These are phyloP conservation scores for Listronotus bonariensis DNA, from an alignment of 1,140 invertebrate genomes.

Conservation along the genomic window DNA sequence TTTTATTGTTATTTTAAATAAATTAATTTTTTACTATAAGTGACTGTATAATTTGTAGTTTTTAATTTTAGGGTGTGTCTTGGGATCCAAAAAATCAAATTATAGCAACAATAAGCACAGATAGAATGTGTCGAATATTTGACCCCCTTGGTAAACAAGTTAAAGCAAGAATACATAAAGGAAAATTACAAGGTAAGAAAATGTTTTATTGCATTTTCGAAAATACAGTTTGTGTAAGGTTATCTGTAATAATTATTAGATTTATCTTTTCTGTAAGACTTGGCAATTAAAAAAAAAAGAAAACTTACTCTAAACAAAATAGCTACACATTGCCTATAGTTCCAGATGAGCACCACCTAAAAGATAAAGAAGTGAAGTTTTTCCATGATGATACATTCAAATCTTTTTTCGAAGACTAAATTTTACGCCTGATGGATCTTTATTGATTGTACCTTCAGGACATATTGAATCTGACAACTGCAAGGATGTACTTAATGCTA, in stretches of 20 bases:
- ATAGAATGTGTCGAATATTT: constrained; percentile 67
- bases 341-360: constrained; percentile 61
- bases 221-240: too few species aligned
- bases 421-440: constrained; percentile 87
- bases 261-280: too few species aligned
- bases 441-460: constrained; percentile 85
- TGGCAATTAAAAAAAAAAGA: too few species aligned
- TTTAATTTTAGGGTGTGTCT: constrained; percentile 45
- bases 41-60: background rate
- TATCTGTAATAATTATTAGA: too few species aligned
- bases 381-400: constrained; percentile 95
- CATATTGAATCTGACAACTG: constrained; percentile 69
- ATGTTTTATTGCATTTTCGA: background rate
- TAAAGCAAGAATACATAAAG: constrained; percentile 72
- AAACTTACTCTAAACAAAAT: too few species aligned
- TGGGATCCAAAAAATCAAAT: constrained; percentile 53
- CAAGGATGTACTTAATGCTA: constrained; percentile 70
- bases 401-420: constrained; percentile 88
- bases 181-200: constrained; percentile 56
- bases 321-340: constrained; percentile 48
- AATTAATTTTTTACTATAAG: too few species aligned
- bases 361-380: constrained; percentile 68
- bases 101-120: constrained; percentile 57
- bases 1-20: too few species aligned
- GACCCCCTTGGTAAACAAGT: constrained; percentile 73